A percentile compares a stretch with the other conserved stretches of the same genome.
Evolutionary conservation across 1,140 invertebrate species (phyloP).

Genomic region (Drosophila neocordata): DNA sequence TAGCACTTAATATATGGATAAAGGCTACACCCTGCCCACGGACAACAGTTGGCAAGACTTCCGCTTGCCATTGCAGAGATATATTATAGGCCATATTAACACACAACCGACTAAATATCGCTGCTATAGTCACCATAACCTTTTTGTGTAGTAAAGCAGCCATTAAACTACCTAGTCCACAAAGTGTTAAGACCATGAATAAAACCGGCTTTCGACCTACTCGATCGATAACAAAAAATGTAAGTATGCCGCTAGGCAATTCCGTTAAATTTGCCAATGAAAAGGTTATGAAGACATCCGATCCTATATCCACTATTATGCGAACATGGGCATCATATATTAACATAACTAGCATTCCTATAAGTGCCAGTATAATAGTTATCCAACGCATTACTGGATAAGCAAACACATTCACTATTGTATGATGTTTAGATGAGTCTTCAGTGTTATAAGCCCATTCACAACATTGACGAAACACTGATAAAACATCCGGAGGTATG

Average conservation of each 20-base stretch:
- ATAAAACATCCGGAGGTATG: conserved; percentile 88
- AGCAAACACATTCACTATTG: conserved; percentile 89
- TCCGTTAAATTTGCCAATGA: conserved; percentile 89
- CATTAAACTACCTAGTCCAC: conserved; percentile 90
- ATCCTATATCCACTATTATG: conserved; percentile 89
- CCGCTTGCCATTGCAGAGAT: conserved; percentile 93
- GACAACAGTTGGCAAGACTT: conserved; percentile 92
- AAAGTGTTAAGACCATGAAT: conserved; percentile 89
- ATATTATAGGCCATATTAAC: conserved; percentile 94
- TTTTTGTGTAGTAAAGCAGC: conserved; percentile 88
- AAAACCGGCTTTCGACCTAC: conserved; percentile 92
- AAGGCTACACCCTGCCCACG: conserved; percentile 91
- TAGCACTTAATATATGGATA: conserved; percentile 92
- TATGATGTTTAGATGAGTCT: conserved; percentile 86
- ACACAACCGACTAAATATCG: conserved; percentile 90
- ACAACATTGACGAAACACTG: conserved; percentile 85
- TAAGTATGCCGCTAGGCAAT: conserved; percentile 89
- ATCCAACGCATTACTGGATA: conserved; percentile 87
- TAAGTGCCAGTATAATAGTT: conserved; percentile 89
- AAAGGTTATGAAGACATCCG: conserved; percentile 92
- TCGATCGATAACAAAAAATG: conserved; percentile 89
- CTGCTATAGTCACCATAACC: conserved; percentile 87
- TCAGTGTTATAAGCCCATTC: conserved; percentile 84
- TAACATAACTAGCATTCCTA: conserved; percentile 93
- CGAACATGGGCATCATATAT: conserved; percentile 94